Evolutionary conservation across 2,797 vertebrate species (phyloP), one percentile per base, ranked within the genome.

Genomic region (Rhadinocentrus ornatus): DNA sequence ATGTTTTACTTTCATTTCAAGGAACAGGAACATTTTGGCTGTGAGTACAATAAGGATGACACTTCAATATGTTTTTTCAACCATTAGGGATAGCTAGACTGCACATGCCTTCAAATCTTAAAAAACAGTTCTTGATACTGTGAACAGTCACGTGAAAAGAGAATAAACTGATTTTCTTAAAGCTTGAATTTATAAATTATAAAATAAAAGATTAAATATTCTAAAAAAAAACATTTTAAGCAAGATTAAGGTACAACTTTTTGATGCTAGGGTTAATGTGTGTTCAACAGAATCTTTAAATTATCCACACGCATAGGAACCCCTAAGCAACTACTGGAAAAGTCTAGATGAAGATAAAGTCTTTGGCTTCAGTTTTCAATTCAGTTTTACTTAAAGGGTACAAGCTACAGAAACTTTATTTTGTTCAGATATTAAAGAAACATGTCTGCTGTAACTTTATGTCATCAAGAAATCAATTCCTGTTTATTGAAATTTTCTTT

Each of bases 1-100:
- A 66, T 64, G 34, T n/a, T 50, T 55, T 34, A 52, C 31, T 12
- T 71, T 79, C 2, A 41, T 62, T 64, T 58, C 50, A 66, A 56
- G 32, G 5, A 50, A 44, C 0, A 59, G 34, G 27, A 13, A 16
- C 31, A 78, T 24, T 69, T 66, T 56, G 13, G 11, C 6, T 32
- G 16, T n/a, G 4, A 46, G 10, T 26, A 41, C 0, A 20, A 39
- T 57, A 63, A 71, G 59, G 7, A 32, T 54, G 20, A 24, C 15
- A 15, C 26, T 16, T 29, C 2, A 27, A 16, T 16, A 4, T 16
- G 6, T 27, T 54, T 29, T n/a, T n/a, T 20, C 8, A 48, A 48
- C 44, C 44, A 48, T 22, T 10, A 48, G 8, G 44, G 20, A 48
- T 9, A 20, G 41, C 15, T n/a, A n/a, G 20, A 48, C 44, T 48